Evolutionary conservation across 1,140 invertebrate species (phyloP).

Genomic region (Drosophila oshimai): DNA sequence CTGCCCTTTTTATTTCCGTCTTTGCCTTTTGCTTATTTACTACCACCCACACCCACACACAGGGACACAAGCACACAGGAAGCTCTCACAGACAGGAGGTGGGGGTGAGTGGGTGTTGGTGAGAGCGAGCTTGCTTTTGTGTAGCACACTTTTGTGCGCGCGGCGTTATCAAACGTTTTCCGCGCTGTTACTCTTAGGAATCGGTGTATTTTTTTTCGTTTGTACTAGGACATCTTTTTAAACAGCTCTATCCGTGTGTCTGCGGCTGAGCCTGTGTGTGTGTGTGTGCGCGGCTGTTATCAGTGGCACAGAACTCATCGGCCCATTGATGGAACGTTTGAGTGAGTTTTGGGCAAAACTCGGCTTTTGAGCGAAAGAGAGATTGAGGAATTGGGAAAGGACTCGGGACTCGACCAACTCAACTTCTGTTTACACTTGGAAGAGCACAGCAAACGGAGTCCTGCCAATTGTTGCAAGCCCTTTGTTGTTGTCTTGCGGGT

Average conservation of each 20-base stretch:
- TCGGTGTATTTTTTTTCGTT: constrained; percentile 21
- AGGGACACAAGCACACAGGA: constrained; percentile 2
- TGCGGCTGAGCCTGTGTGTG: constrained; percentile 15
- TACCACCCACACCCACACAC: constrained; percentile 16
- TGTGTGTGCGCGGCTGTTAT: constrained; percentile 51
- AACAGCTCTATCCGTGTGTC: constrained; percentile 44
- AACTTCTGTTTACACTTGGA: constrained; percentile 71
- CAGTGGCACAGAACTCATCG: constrained; percentile 66
- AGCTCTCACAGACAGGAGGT: constrained; percentile 12
- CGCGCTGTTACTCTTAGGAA: constrained; percentile 68
- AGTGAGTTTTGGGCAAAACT: constrained; percentile 43
- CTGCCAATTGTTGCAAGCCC: constrained; percentile 76
- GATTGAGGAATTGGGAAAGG: constrained; percentile 36
- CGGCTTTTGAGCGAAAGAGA: constrained; percentile 26
- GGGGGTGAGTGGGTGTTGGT: constrained; percentile 6
- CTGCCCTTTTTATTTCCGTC: constrained; percentile 71
- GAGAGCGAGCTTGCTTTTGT: constrained; percentile 55
- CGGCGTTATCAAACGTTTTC: constrained; percentile 75
- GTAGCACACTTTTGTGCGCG: constrained; percentile 69
- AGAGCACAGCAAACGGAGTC: constrained; percentile 44
- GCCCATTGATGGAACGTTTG: constrained; percentile 75
- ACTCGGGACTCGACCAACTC: constrained; percentile 12
- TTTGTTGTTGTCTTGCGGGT: constrained; percentile 31
- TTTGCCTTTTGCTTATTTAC: constrained; percentile 72
- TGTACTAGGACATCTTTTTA: constrained; percentile 56